Percentiles rank a stretch among this genome's conserved stretches.
These are phyloP conservation scores for Scolopax bukidnonensis DNA, from an alignment of 2,797 vertebrate species.

Conservation along the genomic window DNA sequence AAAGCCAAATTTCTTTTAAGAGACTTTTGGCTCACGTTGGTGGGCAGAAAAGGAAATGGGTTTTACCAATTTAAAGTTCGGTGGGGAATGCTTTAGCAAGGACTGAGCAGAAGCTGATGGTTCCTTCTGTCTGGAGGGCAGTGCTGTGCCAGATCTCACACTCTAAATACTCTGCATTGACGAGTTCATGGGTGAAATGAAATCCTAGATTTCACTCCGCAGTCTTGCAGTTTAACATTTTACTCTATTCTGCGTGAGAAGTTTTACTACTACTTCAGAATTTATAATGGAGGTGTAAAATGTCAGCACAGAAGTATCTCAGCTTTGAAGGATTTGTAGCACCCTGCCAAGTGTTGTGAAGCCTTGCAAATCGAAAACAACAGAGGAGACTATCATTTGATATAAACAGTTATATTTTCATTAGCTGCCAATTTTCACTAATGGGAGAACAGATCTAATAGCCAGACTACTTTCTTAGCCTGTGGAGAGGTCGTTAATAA, in stretches of 20 bases:
- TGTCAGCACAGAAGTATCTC: background rate
- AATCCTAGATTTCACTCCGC: background rate
- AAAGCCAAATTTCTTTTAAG: background rate
- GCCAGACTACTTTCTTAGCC: background rate
- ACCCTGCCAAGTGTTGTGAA: background rate
- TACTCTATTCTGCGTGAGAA: background rate
- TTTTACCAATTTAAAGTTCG: rapidly evolving
- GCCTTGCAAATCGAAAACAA: background rate
- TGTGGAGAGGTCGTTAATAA: background rate
- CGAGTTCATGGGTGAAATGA: background rate
- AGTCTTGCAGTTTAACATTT: background rate
- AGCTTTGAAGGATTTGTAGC: background rate
- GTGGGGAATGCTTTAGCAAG: background rate
- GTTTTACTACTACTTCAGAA: background rate
- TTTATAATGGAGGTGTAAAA: background rate
- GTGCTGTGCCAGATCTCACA: rapidly evolving
- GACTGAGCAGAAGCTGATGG: background rate
- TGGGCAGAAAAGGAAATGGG: background rate
- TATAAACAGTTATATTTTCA: background rate
- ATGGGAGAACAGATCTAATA: background rate
- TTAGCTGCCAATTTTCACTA: conserved; percentile 17
- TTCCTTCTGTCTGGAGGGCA: background rate
- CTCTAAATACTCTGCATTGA: background rate
- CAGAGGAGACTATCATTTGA: background rate
- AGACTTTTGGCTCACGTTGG: background rate